Percentiles rank a stretch among this genome's conserved stretches.
These are phyloP conservation scores for Crocallis elinguaria DNA, from an alignment of 2,888 invertebrate genomes.

Conservation along the genomic window DNA sequence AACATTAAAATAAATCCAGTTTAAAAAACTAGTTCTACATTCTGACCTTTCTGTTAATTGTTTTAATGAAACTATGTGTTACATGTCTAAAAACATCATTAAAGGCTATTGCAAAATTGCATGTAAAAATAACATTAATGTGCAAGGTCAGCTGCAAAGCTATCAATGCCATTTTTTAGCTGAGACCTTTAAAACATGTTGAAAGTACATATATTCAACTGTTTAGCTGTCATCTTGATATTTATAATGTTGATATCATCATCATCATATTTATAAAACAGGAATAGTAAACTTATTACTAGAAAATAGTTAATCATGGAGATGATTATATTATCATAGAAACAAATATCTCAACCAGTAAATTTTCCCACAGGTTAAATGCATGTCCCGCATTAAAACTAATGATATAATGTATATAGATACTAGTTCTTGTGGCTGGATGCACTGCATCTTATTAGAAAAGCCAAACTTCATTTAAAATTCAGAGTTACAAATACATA, in stretches of 20 bases:
- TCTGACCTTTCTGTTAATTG: conserved; percentile 1
- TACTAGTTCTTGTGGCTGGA: too few relatives aligned
- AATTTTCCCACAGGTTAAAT: too few relatives aligned
- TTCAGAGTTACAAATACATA: too few relatives aligned
- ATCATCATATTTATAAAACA: neutral
- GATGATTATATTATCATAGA: too few relatives aligned
- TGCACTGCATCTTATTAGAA: too few relatives aligned
- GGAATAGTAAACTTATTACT: neutral
- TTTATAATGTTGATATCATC: neutral
- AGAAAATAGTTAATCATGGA: conserved; percentile 1
- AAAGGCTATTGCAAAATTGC: conserved; percentile 29
- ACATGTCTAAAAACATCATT: conserved; percentile 18
- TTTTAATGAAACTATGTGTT: conserved; percentile 7
- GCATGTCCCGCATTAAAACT: too few relatives aligned
- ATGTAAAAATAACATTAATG: conserved; percentile 34
- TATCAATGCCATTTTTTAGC: conserved; percentile 40
- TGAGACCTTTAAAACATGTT: conserved; percentile 15
- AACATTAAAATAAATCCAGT: neutral
- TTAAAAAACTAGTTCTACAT: neutral
- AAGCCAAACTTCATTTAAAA: too few relatives aligned
- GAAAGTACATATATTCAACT: neutral
- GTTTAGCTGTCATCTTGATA: neutral
- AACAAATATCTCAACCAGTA: too few relatives aligned
- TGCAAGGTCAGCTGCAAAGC: conserved; percentile 31
- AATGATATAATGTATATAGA: too few relatives aligned